phyloP scores from a whole-genome alignment of 2,888 invertebrate species.

The Mythimna albipuncta region DNA sequence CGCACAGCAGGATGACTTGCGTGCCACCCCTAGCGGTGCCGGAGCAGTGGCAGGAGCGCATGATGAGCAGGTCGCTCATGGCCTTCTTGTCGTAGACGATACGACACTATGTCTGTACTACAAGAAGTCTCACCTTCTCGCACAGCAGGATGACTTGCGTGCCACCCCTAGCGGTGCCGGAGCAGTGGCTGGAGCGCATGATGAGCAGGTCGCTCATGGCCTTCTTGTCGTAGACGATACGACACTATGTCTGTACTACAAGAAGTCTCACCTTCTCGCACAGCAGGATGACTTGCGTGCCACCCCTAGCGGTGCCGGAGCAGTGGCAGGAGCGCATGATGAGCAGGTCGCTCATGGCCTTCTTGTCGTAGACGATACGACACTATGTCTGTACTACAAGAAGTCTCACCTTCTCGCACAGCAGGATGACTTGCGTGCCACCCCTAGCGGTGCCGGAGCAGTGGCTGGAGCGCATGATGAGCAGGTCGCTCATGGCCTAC shows the following conservation, averaged over 20 bases:
- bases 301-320: conserved; percentile 96
- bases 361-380: conserved; percentile 97
- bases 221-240: neutral
- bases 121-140: conserved; percentile 92
- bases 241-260: neutral
- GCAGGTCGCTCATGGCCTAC: conserved; percentile 61
- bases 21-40: conserved; percentile 96
- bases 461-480: conserved; percentile 96
- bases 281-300: conserved; percentile 96
- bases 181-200: conserved; percentile 96
- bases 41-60: conserved; percentile 95
- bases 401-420: conserved; percentile 95
- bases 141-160: conserved; percentile 98
- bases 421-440: conserved; percentile 97
- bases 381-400: neutral
- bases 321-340: conserved; percentile 97
- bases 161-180: conserved; percentile 95
- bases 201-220: conserved; percentile 89
- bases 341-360: conserved; percentile 95
- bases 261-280: conserved; percentile 93
- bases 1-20: conserved; percentile 98
- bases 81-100: neutral
- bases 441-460: conserved; percentile 95
- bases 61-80: conserved; percentile 90
- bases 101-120: neutral